Evolutionary conservation across 2,888 invertebrate genomes (phyloP).

Genomic region (Amiota communis): DNA sequence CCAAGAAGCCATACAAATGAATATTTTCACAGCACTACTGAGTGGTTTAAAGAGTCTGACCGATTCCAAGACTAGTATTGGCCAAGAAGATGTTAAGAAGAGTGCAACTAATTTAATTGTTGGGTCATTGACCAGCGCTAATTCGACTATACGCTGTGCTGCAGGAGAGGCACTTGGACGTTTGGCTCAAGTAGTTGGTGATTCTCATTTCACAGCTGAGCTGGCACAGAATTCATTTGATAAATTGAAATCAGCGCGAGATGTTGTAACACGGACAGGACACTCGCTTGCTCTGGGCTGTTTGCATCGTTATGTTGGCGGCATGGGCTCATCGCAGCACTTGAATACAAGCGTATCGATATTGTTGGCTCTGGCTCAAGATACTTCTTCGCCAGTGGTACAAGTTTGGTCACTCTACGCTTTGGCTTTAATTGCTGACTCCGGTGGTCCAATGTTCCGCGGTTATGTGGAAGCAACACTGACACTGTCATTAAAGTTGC

Average conservation of each 20-base stretch:
- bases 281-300: conserved; percentile 96
- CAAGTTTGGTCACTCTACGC: conserved; percentile 99
- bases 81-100: conserved; percentile 92
- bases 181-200: conserved; percentile 90
- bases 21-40: conserved; percentile 94
- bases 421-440: conserved; percentile 94
- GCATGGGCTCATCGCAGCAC: conserved; percentile 96
- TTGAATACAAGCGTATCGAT: conserved; percentile 95
- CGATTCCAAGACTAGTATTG: conserved; percentile 88
- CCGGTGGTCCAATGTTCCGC: conserved; percentile 99
- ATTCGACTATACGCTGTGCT: conserved; percentile 89
- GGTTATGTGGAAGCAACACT: conserved; percentile 96
- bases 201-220: conserved; percentile 90
- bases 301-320: conserved; percentile 94
- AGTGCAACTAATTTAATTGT: conserved; percentile 87
- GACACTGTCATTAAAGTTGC: conserved; percentile 89
- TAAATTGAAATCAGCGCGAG: conserved; percentile 87
- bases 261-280: conserved; percentile 88
- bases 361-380: conserved; percentile 93
- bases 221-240: conserved; percentile 93
- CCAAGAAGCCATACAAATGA: conserved; percentile 96
- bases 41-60: conserved; percentile 91
- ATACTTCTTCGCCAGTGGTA: conserved; percentile 92
- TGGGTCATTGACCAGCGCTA: conserved; percentile 83
- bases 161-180: conserved; percentile 96